phyloP scores from a whole-genome alignment of 2,113 vertebrate species.

The Blennius ocellaris region DNA sequence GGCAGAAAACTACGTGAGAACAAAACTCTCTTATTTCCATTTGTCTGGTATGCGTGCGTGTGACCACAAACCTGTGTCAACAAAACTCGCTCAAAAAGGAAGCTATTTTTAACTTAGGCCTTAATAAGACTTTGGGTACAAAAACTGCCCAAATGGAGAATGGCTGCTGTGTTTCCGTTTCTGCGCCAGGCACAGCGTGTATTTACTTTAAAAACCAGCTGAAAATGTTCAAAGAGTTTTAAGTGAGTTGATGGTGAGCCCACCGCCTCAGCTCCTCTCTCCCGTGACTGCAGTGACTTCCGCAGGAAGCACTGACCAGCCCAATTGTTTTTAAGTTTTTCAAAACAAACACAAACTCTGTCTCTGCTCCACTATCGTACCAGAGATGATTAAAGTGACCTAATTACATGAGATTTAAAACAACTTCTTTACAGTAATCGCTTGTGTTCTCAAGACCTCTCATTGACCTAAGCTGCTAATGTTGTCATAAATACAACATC shows the following conservation, averaged over 20 bases:
- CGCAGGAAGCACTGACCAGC: constrained; percentile 71
- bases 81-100: constrained; percentile 28
- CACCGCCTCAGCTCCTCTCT: constrained; percentile 38
- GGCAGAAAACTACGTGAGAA: constrained; percentile 42
- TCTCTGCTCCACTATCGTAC: constrained; percentile 22
- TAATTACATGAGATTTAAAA: background rate
- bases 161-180: background rate
- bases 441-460: too few relatives aligned
- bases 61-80: constrained; percentile 33
- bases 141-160: constrained; percentile 4
- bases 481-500: too few relatives aligned
- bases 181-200: background rate
- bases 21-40: constrained; percentile 62
- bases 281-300: constrained; percentile 71
- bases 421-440: too few relatives aligned
- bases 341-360: constrained; percentile 60
- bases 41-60: constrained; percentile 17
- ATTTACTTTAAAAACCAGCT: background rate
- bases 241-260: constrained; percentile 20
- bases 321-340: constrained; percentile 67
- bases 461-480: too few relatives aligned
- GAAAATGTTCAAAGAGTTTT: constrained; percentile 6
- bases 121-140: background rate
- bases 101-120: constrained; percentile 2
- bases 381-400: background rate